Percentiles rank a stretch among this genome's conserved stretches.
These are phyloP conservation scores for Mesocentrotus franciscanus DNA, from an alignment of 53 echinoderm and acorn worm genomes.

Conservation along the genomic window DNA sequence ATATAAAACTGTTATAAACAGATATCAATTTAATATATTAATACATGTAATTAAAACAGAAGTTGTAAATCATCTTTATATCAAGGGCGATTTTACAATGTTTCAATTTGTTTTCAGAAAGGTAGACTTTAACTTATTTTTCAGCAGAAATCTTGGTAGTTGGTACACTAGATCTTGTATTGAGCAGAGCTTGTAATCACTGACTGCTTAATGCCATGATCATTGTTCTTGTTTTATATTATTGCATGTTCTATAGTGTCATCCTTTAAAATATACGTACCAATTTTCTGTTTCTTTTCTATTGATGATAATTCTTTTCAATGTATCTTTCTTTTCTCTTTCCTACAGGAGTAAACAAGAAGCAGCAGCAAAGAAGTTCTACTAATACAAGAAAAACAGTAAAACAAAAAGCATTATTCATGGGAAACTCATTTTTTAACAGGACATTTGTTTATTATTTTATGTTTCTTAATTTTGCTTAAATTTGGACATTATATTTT, in stretches of 20 bases:
- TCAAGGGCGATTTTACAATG: too few species aligned
- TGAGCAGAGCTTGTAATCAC: too few species aligned
- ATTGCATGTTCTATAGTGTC: neutral
- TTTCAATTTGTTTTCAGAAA: too few species aligned
- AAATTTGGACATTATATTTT: slow-evolving; percentile 7
- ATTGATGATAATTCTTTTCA: neutral
- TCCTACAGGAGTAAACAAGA: slow-evolving; percentile 94
- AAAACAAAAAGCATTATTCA: neutral
- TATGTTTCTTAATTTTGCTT: neutral
- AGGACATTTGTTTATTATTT: neutral
- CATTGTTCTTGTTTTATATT: neutral
- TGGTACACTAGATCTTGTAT: too few species aligned
- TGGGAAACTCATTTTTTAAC: neutral
- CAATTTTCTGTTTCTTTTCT: neutral
- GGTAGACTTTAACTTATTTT: too few species aligned
- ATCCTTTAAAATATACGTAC: too few species aligned
- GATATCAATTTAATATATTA: too few species aligned
- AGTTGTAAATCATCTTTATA: too few species aligned
- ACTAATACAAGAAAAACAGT: slow-evolving; percentile 14
- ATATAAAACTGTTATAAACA: neutral
- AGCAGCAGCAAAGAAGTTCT: slow-evolving; percentile 98
- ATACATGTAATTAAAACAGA: too few species aligned
- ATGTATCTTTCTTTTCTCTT: slow-evolving; percentile 48
- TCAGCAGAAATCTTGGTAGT: too few species aligned
- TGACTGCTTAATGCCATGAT: neutral